Evolutionary conservation across 2,888 invertebrate genomes (phyloP), one percentile per base, ranked within the genome.

Genomic region (Lochmaea crataegi): DNA sequence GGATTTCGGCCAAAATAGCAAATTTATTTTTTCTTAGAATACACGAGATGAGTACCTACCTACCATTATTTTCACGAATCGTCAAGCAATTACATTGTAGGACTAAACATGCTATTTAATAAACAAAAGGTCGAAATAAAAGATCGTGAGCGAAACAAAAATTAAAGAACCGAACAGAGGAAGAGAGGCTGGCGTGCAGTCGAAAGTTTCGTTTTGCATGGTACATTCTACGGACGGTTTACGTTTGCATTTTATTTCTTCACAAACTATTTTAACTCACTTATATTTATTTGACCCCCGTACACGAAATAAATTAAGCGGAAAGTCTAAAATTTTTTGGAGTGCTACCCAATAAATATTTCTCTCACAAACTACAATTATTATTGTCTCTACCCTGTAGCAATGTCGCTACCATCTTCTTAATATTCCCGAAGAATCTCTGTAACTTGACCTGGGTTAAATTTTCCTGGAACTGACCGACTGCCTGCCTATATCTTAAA

Each of bases 381-480:
- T 16, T 2, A 10, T 9, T 18, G 53, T 53, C 16, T 53, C 18
- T 53, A 53, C 53, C 16, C 16, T 53, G 5, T 53, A 16, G 2
- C 16, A 53, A 53, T 60, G 65, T 71, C 65, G 60, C 42, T 71
- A 65, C 65, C 65, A 57, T 10, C 48, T 32, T 18, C 18, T 0
- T 22, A 63, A 68, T 63, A 57, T 48, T 41, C 41, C n/a, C 22
- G 11, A 41, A 16, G 42, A 58, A 14, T 48, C 48, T 22, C 42
- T 38, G 48, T 56, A 53, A 58, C 61, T 66, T 65, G 73, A 75
- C 72, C 75, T 70, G 75, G 71, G 73, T 71, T 65, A 66, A 74
- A 74, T 72, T 42, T 75, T 77, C 75, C 74, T 66, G 71, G 77
- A 75, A 77, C 60, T 70, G 71, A 68, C 71, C 73, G 53, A 69